Evolutionary conservation across 1,140 invertebrate species (phyloP).

Genomic region (Semibalanus balanoides): DNA sequence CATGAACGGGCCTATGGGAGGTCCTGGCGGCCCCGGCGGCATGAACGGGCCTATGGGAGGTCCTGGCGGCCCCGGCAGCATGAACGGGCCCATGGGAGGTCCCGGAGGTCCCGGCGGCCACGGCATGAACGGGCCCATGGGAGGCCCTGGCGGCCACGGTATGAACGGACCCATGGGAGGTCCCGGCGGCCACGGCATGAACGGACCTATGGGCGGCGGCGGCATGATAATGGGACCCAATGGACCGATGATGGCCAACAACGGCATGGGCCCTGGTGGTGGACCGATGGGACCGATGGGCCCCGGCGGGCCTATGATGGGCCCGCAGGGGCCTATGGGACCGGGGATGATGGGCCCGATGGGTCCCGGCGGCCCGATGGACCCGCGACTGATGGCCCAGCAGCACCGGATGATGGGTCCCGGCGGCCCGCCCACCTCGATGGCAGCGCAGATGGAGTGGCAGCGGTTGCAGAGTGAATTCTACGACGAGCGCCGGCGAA

Average conservation of each 20-base stretch:
- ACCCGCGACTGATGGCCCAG: constrained; percentile 19
- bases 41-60: background rate
- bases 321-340: constrained; percentile 23
- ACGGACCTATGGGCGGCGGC: constrained; percentile 18
- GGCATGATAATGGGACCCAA: constrained; percentile 11
- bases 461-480: constrained; percentile 73
- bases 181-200: constrained; percentile 14
- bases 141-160: background rate
- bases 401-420: constrained; percentile 35
- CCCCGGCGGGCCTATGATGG: constrained; percentile 27
- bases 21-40: constrained; percentile 17
- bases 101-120: constrained; percentile 13
- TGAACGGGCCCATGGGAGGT: constrained; percentile 4
- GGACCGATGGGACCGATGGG: constrained; percentile 29
- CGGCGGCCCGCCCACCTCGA: constrained; percentile 32
- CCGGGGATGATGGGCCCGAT: constrained; percentile 25
- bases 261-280: constrained; percentile 17
- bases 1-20: too few species aligned
- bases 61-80: constrained; percentile 10
- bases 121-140: too few species aligned
- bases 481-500: constrained; percentile 49
- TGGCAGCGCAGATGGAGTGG: constrained; percentile 61
- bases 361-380: constrained; percentile 19
- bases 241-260: constrained; percentile 11
- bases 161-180: constrained; percentile 16